Evolutionary conservation across 2,113 vertebrate genomes (phyloP).

Genomic region (Kryptolebias marmoratus): DNA sequence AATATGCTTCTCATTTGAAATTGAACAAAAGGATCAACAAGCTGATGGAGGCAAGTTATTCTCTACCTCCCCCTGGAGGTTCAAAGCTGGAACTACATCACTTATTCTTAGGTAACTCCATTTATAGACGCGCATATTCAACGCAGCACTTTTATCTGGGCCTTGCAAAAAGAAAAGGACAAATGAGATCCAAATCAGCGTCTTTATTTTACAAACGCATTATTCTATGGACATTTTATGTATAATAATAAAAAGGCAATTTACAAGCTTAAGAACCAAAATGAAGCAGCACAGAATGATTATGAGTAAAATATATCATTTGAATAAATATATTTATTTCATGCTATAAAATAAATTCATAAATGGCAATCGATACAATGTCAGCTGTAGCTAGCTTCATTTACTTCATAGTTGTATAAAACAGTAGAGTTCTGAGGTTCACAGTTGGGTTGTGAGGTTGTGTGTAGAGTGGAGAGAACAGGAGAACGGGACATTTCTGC

Average conservation of each 20-base stretch:
- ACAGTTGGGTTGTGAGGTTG: constrained; percentile 91
- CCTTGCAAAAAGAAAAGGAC: constrained; percentile 46
- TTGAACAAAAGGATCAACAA: not conserved
- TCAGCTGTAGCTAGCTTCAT: constrained; percentile 99
- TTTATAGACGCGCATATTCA: not conserved
- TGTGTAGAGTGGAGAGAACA: constrained; percentile 80
- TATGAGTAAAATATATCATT: constrained; percentile 99
- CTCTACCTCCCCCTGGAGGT: constrained; percentile 67
- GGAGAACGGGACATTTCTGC: constrained; percentile 58
- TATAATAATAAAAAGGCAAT: constrained; percentile 99
- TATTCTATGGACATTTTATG: constrained; percentile 92
- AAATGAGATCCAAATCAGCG: constrained; percentile 90
- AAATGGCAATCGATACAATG: constrained; percentile 97
- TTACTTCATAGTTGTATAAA: constrained; percentile 96
- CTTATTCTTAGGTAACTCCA: not conserved
- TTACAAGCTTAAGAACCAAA: constrained; percentile 97
- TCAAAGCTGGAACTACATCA: constrained; percentile 3
- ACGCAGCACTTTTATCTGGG: not conserved
- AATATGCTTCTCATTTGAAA: not conserved
- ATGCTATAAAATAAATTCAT: constrained; percentile 99
- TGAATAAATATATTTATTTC: constrained; percentile 99
- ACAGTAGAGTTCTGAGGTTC: constrained; percentile 98
- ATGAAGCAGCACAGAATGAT: constrained; percentile 89
- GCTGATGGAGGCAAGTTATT: not conserved
- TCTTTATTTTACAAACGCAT: constrained; percentile 99